Percentiles rank a stretch among this genome's conserved stretches.
Evolutionary conservation across 2,797 vertebrate genomes (phyloP).

Genomic region (Rhinichthys osculus): DNA sequence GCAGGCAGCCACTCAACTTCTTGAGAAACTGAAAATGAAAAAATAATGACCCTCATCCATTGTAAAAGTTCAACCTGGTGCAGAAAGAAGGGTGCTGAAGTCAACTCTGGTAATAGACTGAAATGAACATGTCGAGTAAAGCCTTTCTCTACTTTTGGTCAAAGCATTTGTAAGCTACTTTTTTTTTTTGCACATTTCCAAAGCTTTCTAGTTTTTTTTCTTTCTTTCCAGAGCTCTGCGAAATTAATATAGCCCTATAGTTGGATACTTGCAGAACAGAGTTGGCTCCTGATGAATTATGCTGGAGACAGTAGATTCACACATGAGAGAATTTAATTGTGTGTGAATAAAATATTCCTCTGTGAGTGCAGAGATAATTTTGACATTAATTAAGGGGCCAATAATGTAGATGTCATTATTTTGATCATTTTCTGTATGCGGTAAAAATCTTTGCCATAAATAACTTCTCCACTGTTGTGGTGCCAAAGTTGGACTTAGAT

Average conservation of each 20-base stretch:
- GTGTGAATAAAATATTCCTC: slow-evolving; percentile 2
- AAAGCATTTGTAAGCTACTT: background rate
- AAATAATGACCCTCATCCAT: slow-evolving; percentile 61
- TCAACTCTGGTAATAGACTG: slow-evolving; percentile 15
- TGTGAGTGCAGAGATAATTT: slow-evolving; percentile 11
- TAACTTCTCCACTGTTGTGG: background rate
- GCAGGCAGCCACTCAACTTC: slow-evolving; percentile 61
- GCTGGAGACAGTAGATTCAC: slow-evolving; percentile 7
- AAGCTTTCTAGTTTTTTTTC: background rate
- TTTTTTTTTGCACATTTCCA: background rate
- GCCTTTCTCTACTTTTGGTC: background rate
- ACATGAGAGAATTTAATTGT: slow-evolving; percentile 4
- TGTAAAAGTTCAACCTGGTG: slow-evolving; percentile 57
- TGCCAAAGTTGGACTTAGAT: background rate
- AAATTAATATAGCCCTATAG: background rate
- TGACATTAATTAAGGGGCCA: slow-evolving; percentile 36
- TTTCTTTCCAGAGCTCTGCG: background rate
- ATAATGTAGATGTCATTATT: slow-evolving; percentile 3
- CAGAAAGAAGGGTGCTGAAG: slow-evolving; percentile 30
- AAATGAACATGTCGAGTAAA: background rate
- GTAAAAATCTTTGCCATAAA: background rate
- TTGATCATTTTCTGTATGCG: background rate
- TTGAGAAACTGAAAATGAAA: slow-evolving; percentile 63
- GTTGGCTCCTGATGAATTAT: slow-evolving; percentile 7
- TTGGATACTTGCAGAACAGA: background rate